Evolutionary conservation across 2,888 invertebrate genomes (phyloP).

Genomic region (Lasioglossum calceatum): DNA sequence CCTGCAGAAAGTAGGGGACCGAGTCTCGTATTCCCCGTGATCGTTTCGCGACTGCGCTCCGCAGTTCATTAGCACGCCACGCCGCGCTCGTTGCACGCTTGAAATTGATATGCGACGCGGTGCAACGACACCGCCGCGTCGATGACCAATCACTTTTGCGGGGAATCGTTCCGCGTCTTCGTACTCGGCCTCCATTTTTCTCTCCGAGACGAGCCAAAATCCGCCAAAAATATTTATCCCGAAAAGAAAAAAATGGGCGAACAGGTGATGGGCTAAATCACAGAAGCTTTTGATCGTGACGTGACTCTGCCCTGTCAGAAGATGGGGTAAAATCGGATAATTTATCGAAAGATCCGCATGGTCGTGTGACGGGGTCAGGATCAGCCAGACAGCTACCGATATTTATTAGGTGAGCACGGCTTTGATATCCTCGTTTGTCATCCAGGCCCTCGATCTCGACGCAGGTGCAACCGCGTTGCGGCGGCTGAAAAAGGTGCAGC

Average conservation of each 20-base stretch:
- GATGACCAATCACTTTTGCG: constrained; percentile 52
- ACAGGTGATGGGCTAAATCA: neutral
- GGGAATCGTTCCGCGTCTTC: constrained; percentile 18
- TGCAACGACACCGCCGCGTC: constrained; percentile 46
- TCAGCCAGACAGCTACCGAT: constrained; percentile 16
- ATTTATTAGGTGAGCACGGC: constrained; percentile 54
- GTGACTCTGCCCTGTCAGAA: neutral
- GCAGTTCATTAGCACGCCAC: constrained; percentile 65
- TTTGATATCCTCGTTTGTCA: constrained; percentile 61
- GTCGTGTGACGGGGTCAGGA: neutral
- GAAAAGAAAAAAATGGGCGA: neutral
- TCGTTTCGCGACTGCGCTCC: constrained; percentile 45
- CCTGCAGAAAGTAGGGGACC: constrained; percentile 56
- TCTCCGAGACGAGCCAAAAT: neutral
- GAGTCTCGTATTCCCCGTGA: constrained; percentile 53
- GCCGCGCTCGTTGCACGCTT: constrained; percentile 36
- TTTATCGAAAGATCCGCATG: neutral
- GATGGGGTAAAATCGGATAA: neutral
- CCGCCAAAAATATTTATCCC: neutral
- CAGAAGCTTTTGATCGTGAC: neutral
- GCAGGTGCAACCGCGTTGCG: constrained; percentile 49
- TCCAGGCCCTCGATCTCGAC: neutral
- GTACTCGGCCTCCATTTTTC: neutral
- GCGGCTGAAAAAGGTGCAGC: constrained; percentile 22
- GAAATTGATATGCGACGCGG: constrained; percentile 58